A percentile compares a stretch with the other conserved stretches of the same genome.
These are phyloP conservation scores for Morpho deidamia DNA, from an alignment of 2,888 invertebrate genomes.

Conservation along the genomic window DNA sequence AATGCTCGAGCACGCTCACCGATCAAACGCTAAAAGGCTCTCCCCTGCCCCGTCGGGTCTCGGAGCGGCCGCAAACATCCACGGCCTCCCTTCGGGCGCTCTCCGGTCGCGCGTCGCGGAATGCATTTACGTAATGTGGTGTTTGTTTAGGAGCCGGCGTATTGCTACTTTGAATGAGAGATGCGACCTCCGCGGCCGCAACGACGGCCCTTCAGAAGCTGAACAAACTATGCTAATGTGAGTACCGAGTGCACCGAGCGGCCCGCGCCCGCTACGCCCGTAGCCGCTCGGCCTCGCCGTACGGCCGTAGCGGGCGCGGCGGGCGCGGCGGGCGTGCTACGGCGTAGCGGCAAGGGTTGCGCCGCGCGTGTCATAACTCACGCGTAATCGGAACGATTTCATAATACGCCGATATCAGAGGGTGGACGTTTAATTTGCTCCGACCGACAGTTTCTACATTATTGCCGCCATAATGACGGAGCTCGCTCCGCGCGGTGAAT, in stretches of 20 bases:
- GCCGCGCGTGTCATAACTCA: constrained; percentile 15
- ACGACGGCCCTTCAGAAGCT: constrained; percentile 22
- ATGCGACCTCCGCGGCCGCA: constrained; percentile 45
- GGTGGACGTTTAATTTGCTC: constrained; percentile 11
- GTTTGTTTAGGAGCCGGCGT: constrained; percentile 64
- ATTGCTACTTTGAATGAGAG: constrained; percentile 69
- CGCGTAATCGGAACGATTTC: constrained; percentile 21
- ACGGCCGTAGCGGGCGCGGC: background rate
- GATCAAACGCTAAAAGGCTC: constrained; percentile 39
- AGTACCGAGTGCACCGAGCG: constrained; percentile 14
- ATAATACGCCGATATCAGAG: constrained; percentile 9
- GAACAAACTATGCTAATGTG: constrained; percentile 33
- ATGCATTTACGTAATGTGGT: constrained; percentile 51
- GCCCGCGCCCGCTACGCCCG: too few relatives aligned
- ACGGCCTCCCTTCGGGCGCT: constrained; percentile 26
- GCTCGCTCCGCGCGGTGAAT: too few relatives aligned
- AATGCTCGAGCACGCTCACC: constrained; percentile 44
- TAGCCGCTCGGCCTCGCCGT: background rate
- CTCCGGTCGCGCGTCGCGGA: constrained; percentile 42
- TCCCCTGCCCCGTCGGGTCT: background rate
- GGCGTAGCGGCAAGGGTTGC: constrained; percentile 18
- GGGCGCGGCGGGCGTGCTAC: constrained; percentile 11
- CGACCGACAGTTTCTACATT: constrained; percentile 8
- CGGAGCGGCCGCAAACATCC: constrained; percentile 10
- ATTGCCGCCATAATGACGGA: too few relatives aligned